Percentiles rank a stretch among this genome's conserved stretches.
These are phyloP conservation scores for Saguinus midas DNA, from an alignment of 2,113 vertebrate species.

Conservation along the genomic window DNA sequence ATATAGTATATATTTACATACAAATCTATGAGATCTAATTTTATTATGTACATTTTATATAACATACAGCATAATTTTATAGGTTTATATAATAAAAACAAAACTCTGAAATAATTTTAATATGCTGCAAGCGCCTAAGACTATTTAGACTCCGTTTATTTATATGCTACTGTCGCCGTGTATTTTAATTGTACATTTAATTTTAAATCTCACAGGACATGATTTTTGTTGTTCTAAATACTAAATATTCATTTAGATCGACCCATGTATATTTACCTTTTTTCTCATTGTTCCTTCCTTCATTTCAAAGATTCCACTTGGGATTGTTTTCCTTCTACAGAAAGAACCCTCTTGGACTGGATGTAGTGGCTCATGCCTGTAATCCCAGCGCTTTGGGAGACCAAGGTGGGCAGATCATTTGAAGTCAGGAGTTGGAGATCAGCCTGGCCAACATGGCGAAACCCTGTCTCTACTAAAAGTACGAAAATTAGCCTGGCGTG, in stretches of 20 bases:
- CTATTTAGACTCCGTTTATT: neutral
- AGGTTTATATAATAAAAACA: neutral
- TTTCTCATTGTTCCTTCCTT: neutral
- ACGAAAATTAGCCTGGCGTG: too few relatives aligned
- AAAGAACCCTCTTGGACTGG: neutral
- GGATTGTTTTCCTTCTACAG: rapidly evolving
- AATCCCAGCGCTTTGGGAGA: too few relatives aligned
- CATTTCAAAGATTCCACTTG: neutral
- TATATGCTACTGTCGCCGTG: rapidly evolving
- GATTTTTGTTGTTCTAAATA: rapidly evolving
- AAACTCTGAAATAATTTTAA: neutral
- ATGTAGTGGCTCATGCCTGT: too few relatives aligned
- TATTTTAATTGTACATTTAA: neutral
- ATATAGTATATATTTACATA: neutral
- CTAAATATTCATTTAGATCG: too few relatives aligned
- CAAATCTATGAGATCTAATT: neutral
- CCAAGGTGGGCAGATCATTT: too few relatives aligned
- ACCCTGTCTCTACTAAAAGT: too few relatives aligned
- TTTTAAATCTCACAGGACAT: neutral
- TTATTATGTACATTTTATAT: neutral
- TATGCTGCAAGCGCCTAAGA: neutral
- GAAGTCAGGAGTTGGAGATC: too few relatives aligned
- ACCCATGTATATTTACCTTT: too few relatives aligned
- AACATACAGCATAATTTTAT: neutral
- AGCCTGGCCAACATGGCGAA: too few relatives aligned